Conservation (phyloP, 2,888 invertebrate genomes). For the Oxytorus armatus region DNA sequence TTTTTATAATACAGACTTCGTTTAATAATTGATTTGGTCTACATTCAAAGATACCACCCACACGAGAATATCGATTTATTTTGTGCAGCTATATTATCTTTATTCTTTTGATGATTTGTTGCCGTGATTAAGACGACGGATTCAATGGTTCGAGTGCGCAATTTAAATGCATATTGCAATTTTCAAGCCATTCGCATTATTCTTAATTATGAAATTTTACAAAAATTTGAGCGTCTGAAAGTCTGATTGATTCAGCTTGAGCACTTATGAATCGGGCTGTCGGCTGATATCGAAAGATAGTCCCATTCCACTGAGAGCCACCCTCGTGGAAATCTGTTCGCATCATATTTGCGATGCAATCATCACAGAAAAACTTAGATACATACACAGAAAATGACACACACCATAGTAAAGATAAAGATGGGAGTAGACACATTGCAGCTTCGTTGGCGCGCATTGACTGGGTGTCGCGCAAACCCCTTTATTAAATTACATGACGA, state of each 20-base stretch:
- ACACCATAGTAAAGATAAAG: slow-evolving; percentile 29
- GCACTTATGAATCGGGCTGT: slow-evolving; percentile 35
- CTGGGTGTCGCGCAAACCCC: slow-evolving; percentile 73
- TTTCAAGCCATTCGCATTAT: too few relatives aligned
- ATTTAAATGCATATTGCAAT: too few relatives aligned
- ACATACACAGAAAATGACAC: slow-evolving; percentile 55
- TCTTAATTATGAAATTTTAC: too few relatives aligned
- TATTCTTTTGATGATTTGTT: too few relatives aligned
- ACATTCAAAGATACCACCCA: too few relatives aligned
- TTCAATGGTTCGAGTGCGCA: too few relatives aligned
- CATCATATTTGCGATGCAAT: slow-evolving; percentile 80
- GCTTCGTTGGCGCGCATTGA: slow-evolving; percentile 19
- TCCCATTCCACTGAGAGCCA: slow-evolving; percentile 60
- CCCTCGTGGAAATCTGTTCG: slow-evolving; percentile 74
- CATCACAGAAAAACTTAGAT: slow-evolving; percentile 66
- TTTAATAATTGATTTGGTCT: too few relatives aligned
- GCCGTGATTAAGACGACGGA: too few relatives aligned
- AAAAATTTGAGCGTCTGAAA: slow-evolving; percentile 16
- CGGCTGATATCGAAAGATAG: slow-evolving; percentile 35
- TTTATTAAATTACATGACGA: slow-evolving; percentile 83
- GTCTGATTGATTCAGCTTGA: slow-evolving; percentile 30
- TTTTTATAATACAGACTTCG: too few relatives aligned
- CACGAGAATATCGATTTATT: too few relatives aligned
- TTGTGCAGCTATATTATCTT: too few relatives aligned
- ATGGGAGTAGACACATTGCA: slow-evolving; percentile 42